A percentile compares a stretch with the other conserved stretches of the same genome.
Evolutionary conservation across 2,888 invertebrate species (phyloP).

Genomic region (Anthrax anthrax): DNA sequence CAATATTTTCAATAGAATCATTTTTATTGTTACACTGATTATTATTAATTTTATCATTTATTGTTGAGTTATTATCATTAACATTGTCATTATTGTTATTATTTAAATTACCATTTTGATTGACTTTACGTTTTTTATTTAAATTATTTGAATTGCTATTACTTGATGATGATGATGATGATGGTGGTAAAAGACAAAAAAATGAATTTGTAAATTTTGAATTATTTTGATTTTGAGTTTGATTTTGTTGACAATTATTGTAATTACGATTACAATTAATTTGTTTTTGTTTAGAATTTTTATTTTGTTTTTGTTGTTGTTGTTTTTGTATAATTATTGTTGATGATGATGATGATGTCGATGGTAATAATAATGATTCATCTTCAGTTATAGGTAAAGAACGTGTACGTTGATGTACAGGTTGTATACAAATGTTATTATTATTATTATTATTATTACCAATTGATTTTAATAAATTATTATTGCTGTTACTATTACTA

Average conservation of each 20-base stretch:
- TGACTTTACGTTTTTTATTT: neutral
- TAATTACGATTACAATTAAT: too few relatives aligned
- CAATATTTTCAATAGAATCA: too few relatives aligned
- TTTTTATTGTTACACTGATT: too few relatives aligned
- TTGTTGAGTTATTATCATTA: too few relatives aligned
- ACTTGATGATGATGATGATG: neutral
- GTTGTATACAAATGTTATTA: constrained; percentile 22
- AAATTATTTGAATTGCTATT: too few relatives aligned
- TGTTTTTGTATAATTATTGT: neutral
- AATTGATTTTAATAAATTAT: neutral
- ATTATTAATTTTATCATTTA: neutral
- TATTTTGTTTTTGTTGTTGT: too few relatives aligned
- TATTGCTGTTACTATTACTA: neutral
- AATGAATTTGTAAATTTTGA: neutral
- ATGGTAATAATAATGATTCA: neutral
- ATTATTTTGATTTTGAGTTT: too few relatives aligned
- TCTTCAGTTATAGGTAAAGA: constrained; percentile 52
- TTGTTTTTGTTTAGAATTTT: too few relatives aligned
- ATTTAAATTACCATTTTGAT: neutral
- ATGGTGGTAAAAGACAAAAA: neutral
- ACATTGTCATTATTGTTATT: neutral
- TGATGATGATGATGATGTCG: neutral
- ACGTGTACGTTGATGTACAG: constrained; percentile 50
- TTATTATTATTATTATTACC: neutral
- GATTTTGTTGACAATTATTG: too few relatives aligned